phyloP scores from a whole-genome alignment of 2,113 vertebrate species.

The Suncus etruscus region DNA sequence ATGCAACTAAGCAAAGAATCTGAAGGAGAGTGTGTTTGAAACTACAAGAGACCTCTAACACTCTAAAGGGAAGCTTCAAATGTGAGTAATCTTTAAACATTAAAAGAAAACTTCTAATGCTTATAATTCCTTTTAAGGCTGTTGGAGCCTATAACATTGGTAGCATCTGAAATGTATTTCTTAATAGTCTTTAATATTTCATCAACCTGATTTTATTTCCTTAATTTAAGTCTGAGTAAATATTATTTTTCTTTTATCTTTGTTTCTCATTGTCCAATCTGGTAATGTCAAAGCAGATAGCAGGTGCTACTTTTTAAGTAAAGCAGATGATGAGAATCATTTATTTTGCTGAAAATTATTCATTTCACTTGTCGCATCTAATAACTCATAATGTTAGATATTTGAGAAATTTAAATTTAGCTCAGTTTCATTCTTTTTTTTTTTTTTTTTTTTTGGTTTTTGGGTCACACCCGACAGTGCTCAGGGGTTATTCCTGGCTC shows the following conservation, averaged over 20 bases:
- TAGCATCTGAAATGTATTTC: neutral
- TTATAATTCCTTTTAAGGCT: neutral
- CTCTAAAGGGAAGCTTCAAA: constrained; percentile 38
- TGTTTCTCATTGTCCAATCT: neutral
- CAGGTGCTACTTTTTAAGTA: constrained; percentile 3
- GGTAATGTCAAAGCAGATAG: neutral
- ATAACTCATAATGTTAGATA: neutral
- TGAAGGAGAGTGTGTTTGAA: neutral
- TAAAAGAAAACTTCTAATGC: neutral
- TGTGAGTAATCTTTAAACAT: neutral
- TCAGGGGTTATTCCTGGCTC: no score
- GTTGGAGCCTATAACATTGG: neutral
- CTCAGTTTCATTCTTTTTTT: neutral
- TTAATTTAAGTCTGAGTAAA: constrained; percentile 3
- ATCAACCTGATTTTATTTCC: neutral
- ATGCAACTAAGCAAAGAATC: constrained; percentile 8
- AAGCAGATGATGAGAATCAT: constrained; percentile 21
- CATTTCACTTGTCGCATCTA: neutral
- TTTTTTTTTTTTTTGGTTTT: no score
- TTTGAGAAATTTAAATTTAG: constrained; percentile 14
- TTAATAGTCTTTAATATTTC: constrained; percentile 23
- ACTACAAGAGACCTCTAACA: neutral
- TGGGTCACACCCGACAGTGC: no score
- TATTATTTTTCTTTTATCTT: neutral
- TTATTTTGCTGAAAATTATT: constrained; percentile 23